Evolutionary conservation across 2,888 invertebrate genomes (phyloP).

Genomic region (Pseudeuparius sepicola): DNA sequence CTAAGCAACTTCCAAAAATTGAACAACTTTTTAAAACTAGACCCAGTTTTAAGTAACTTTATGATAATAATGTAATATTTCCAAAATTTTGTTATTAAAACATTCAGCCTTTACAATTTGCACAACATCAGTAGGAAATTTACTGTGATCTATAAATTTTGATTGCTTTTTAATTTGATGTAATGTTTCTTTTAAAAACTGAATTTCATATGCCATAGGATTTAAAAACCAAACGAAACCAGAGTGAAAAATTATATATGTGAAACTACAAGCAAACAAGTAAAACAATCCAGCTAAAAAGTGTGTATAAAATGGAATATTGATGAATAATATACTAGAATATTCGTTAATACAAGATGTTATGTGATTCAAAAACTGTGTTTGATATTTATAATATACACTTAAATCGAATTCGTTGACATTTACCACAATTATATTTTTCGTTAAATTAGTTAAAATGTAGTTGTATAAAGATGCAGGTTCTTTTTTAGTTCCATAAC

Average conservation of each 20-base stretch:
- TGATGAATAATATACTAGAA: constrained; percentile 30
- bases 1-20: too few species aligned
- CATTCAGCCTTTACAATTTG: too few species aligned
- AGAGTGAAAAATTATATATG: constrained; percentile 26
- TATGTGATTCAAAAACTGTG: constrained; percentile 24
- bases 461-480: constrained; percentile 20
- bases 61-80: too few species aligned
- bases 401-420: constrained; percentile 23
- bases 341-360: constrained; percentile 16
- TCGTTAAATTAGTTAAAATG: constrained; percentile 16
- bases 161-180: constrained; percentile 18
- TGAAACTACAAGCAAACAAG: constrained; percentile 28
- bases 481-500: constrained; percentile 9
- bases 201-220: constrained; percentile 9
- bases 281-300: constrained; percentile 34
- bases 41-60: too few species aligned
- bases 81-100: too few species aligned
- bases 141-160: constrained; percentile 8
- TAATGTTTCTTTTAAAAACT: constrained; percentile 17
- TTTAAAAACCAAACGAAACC: constrained; percentile 23
- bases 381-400: constrained; percentile 28
- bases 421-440: constrained; percentile 24
- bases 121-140: constrained; percentile 24
- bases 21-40: too few species aligned
- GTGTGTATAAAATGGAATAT: constrained; percentile 33